Evolutionary conservation across 2,113 vertebrate species (phyloP).

Genomic region (Eublepharis macularius): DNA sequence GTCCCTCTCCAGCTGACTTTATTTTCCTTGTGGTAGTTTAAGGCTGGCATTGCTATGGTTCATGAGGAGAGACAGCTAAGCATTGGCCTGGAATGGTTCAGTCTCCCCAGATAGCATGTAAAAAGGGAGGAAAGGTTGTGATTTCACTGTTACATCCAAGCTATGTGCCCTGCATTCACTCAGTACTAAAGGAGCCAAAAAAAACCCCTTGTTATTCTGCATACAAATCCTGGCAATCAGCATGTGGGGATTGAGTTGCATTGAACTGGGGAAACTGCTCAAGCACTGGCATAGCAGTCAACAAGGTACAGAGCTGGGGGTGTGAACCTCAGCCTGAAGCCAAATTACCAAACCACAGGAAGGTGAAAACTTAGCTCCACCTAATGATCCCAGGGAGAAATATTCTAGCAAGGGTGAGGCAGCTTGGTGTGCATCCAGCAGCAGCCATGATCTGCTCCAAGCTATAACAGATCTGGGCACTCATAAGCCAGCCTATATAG

Average conservation of each 20-base stretch:
- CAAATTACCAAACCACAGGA: neutral
- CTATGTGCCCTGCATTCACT: neutral
- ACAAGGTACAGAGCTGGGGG: neutral
- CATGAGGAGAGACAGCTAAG: neutral
- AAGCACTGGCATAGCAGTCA: neutral
- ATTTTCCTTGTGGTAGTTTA: neutral
- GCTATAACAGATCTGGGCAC: neutral
- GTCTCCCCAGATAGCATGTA: neutral
- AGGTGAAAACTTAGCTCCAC: neutral
- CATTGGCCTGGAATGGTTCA: neutral
- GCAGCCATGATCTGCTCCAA: neutral
- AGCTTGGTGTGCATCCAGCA: neutral
- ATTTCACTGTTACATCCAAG: neutral
- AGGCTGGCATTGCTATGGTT: neutral
- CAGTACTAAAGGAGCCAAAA: neutral
- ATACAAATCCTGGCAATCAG: neutral
- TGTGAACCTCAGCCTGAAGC: neutral
- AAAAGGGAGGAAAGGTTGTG: neutral
- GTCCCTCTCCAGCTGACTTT: neutral
- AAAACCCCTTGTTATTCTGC: constrained; percentile 14
- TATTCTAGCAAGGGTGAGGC: neutral
- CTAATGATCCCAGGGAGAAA: neutral
- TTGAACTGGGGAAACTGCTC: neutral
- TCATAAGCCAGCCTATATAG: neutral
- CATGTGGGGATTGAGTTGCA: neutral